Base-by-base conservation (phyloP, 2,797 vertebrate genomes). In the Synaphobranchus kaupii region DNA sequence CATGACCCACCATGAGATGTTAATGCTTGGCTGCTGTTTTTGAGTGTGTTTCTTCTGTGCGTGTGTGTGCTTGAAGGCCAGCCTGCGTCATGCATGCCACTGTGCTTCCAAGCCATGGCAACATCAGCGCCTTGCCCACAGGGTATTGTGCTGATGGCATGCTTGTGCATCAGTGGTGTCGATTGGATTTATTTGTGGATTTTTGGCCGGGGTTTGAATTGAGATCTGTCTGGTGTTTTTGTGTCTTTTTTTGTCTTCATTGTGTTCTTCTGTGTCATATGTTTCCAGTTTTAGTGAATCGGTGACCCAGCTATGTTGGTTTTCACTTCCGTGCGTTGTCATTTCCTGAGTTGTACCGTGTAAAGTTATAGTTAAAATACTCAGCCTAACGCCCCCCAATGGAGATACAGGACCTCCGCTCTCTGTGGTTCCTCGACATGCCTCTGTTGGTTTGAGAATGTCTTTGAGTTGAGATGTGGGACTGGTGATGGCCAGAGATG, bases 161-260 rank as follows among this genome's bases (percentile, higher is more conserved):
- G 52, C 54, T 50, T 86, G 85, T 28, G 50, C 54, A 39, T 80
- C 58, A 86, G n/a, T 80, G 34, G 31, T 48, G 8, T 4, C 17
- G 20, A 86, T 12, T 80, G 15, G 50, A 44, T 83, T 83, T 82
- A 50, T 63, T 58, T 81, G 58, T 60, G 80, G 34, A 31, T 34
- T 44, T 10, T 58, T 84, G 44, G 4, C 17, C 8, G 7, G 0
- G 8, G 25, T 25, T 12, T n/a, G 20, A 31, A 4, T 34, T 81
- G 20, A 68, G 47, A 63, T 15, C 6, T 80, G 48, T 47, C 4
- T 22, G 63, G 10, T 52, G 47, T 83, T 87, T 7, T 48, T 3
- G 63, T 12, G 22, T 68, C 31, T 80, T 82, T 50, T 8, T 87
- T 28, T 66, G 10, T 60, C 1, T 5, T 76, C 20, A 44, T 44